These are phyloP conservation scores for Parnassius mnemosyne DNA, from an alignment of 2,888 invertebrate genomes.

Conservation along the genomic window DNA sequence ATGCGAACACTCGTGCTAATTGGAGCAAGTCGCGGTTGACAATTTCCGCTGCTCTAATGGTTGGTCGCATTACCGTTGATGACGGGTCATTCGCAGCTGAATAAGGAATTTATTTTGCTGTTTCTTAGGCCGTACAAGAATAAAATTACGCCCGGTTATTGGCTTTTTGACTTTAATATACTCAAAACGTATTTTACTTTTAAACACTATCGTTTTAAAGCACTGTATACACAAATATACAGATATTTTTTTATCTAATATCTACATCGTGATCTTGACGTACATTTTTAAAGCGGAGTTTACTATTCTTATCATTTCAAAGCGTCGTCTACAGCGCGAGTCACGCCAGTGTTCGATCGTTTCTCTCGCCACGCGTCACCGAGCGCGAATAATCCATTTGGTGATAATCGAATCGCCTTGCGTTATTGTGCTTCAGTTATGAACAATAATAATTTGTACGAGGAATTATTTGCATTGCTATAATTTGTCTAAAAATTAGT, in stretches of 20 bases:
- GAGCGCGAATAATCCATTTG: conserved; percentile 38
- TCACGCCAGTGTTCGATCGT: conserved; percentile 20
- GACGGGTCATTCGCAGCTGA: conserved; percentile 26
- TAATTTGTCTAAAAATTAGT: conserved; percentile 8
- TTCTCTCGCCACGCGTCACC: conserved; percentile 35
- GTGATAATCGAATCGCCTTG: conserved; percentile 33
- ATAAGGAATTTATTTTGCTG: conserved; percentile 10
- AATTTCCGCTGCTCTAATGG: conserved; percentile 30
- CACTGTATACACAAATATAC: too few relatives aligned
- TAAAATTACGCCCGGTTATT: too few relatives aligned
- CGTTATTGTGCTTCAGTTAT: conserved; percentile 30
- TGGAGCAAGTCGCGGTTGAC: conserved; percentile 40
- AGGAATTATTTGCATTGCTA: conserved; percentile 12
- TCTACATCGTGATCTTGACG: too few relatives aligned
- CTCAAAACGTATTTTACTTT: conserved; percentile 5
- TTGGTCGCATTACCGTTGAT: conserved; percentile 26
- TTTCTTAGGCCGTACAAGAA: too few relatives aligned
- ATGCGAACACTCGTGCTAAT: conserved; percentile 35
- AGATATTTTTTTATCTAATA: too few relatives aligned
- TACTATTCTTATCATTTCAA: background rate
- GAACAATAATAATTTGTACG: conserved; percentile 32
- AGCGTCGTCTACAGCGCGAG: conserved; percentile 24
- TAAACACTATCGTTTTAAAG: too few relatives aligned
- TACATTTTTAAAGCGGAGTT: too few relatives aligned
- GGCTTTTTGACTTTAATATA: background rate